Conservation (phyloP, 2,113 vertebrate species). For the Syrmaticus mikado region DNA sequence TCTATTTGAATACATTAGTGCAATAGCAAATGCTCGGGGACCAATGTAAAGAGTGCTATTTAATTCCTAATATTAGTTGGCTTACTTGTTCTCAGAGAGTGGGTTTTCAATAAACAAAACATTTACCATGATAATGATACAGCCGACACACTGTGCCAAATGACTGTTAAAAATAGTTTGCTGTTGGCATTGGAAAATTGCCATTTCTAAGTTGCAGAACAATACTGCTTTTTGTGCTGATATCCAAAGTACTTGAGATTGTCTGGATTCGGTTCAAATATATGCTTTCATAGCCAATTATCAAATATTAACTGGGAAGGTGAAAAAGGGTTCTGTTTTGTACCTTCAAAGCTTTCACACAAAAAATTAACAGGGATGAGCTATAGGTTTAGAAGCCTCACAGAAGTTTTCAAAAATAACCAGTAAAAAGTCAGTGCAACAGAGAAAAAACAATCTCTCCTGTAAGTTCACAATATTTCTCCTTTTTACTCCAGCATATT, state of each 20-base stretch:
- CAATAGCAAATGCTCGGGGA: background rate
- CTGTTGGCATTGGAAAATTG: background rate
- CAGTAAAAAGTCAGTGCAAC: background rate
- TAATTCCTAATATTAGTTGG: background rate
- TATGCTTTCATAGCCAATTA: background rate
- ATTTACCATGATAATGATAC: background rate
- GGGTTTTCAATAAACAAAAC: conserved; percentile 42
- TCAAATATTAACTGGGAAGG: background rate
- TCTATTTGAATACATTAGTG: background rate
- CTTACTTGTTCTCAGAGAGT: background rate
- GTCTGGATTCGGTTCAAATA: background rate
- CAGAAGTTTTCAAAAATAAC: background rate
- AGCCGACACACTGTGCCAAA: background rate
- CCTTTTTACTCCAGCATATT: background rate
- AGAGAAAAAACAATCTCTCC: background rate
- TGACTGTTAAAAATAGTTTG: background rate
- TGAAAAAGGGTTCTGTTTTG: background rate
- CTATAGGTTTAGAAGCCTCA: background rate
- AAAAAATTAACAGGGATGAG: background rate
- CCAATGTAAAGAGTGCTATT: background rate
- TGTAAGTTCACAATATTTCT: background rate
- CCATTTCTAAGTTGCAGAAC: background rate
- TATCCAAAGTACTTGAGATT: background rate
- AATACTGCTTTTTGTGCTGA: background rate
- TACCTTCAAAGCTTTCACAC: background rate